These are phyloP conservation scores for Hipposideros armiger DNA, from an alignment of 2,113 vertebrate genomes.

Conservation along the genomic window DNA sequence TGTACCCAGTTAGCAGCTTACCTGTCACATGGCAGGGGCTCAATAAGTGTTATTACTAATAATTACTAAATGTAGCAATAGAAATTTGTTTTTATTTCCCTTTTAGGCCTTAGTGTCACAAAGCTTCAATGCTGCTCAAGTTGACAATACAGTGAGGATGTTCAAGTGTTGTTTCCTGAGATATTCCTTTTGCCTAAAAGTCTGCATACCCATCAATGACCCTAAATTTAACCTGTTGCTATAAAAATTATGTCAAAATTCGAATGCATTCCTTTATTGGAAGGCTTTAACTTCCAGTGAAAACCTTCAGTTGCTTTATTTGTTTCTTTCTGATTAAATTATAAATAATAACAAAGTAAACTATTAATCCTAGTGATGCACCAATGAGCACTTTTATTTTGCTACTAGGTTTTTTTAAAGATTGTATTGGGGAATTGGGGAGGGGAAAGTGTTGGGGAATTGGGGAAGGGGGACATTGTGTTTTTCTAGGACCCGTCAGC, in stretches of 20 bases:
- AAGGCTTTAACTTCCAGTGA: background rate
- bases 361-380: background rate
- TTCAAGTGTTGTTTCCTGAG: background rate
- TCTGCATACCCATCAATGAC: background rate
- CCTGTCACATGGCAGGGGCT: background rate
- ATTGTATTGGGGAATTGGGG: no score
- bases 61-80: background rate
- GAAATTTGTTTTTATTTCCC: background rate
- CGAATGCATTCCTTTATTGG: background rate
- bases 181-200: background rate
- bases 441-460: no score
- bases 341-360: background rate
- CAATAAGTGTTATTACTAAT: background rate
- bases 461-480: no score
- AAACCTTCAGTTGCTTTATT: background rate
- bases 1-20: background rate
- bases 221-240: background rate
- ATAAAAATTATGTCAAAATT: background rate
- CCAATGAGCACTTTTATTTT: background rate
- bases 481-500: no score
- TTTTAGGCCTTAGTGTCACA: background rate
- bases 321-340: constrained; percentile 7
- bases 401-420: background rate
- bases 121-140: background rate
- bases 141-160: background rate